Conservation (phyloP, 2,797 vertebrate genomes). For the Malurus splendens region DNA sequence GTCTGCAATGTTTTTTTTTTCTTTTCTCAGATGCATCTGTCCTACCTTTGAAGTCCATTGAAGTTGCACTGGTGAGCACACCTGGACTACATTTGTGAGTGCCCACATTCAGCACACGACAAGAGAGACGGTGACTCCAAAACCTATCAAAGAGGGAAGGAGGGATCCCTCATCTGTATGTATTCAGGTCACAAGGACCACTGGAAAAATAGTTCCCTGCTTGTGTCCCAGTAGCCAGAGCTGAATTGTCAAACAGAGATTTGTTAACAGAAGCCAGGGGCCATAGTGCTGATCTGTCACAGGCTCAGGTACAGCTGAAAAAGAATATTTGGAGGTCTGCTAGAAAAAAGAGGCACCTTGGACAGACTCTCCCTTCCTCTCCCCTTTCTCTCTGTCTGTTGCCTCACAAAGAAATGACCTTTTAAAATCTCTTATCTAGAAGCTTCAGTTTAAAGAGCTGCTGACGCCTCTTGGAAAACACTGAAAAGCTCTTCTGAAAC, state of each 20-base stretch:
- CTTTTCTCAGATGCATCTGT: background rate
- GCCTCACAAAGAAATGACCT: conserved; percentile 35
- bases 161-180: background rate
- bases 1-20: background rate
- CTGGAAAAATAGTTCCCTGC: background rate
- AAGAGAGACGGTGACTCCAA: background rate
- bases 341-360: background rate
- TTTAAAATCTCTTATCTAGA: conserved; percentile 51
- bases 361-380: background rate
- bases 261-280: background rate
- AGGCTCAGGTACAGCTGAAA: background rate
- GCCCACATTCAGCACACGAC: background rate
- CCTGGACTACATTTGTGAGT: background rate
- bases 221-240: background rate
- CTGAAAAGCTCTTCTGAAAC: conserved; percentile 34
- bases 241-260: background rate
- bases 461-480: conserved; percentile 34
- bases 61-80: background rate
- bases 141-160: background rate
- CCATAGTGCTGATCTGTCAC: background rate
- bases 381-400: background rate
- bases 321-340: background rate
- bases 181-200: background rate
- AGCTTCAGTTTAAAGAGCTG: conserved; percentile 31
- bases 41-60: background rate